Percentiles rank a stretch among this genome's conserved stretches.
These are phyloP conservation scores for Rhimphoctona megacephalus DNA, from an alignment of 2,888 invertebrate species.

Conservation along the genomic window DNA sequence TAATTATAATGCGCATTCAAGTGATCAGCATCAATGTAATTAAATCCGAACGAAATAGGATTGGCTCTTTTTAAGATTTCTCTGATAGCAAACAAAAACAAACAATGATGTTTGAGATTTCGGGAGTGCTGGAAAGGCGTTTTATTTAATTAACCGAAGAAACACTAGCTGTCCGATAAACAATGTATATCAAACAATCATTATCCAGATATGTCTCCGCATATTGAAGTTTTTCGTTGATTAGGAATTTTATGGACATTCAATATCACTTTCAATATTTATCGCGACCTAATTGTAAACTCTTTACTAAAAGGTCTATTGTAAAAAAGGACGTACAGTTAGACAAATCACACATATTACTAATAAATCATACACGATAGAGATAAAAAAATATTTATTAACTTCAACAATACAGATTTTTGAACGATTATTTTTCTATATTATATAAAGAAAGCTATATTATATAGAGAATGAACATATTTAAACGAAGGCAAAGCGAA, in stretches of 20 bases:
- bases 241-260: slow-evolving; percentile 93
- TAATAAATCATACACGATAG: too few relatives aligned
- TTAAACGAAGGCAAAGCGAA: too few relatives aligned
- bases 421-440: too few relatives aligned
- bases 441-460: too few relatives aligned
- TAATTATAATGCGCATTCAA: slow-evolving; percentile 60
- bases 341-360: too few relatives aligned
- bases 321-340: too few relatives aligned
- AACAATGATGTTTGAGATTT: slow-evolving; percentile 3
- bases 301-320: too few relatives aligned
- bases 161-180: slow-evolving; percentile 26
- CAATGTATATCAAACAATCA: slow-evolving; percentile 43
- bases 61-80: neutral
- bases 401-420: too few relatives aligned
- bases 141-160: slow-evolving; percentile 57
- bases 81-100: slow-evolving; percentile 17
- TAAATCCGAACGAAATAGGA: slow-evolving; percentile 33
- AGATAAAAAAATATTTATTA: too few relatives aligned
- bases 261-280: too few relatives aligned
- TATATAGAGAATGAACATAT: too few relatives aligned
- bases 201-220: slow-evolving; percentile 52
- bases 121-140: slow-evolving; percentile 18
- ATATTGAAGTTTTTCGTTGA: slow-evolving; percentile 69
- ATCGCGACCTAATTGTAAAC: too few relatives aligned
- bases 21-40: slow-evolving; percentile 37